Evolutionary conservation across 2,797 vertebrate genomes (phyloP).

Genomic region (Myotis daubentonii): DNA sequence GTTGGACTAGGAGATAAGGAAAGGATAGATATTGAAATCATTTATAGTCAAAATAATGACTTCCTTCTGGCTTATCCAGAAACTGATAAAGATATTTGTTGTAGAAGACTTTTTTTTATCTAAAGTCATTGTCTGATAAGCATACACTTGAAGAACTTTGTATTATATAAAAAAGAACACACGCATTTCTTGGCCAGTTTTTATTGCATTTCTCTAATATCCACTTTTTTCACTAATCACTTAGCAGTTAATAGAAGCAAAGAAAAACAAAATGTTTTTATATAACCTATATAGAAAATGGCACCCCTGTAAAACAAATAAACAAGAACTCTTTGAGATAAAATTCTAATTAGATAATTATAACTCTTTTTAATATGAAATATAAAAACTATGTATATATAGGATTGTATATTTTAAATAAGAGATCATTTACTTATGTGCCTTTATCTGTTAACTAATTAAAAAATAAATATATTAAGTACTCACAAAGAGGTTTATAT

Average conservation of each 20-base stretch:
- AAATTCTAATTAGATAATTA: background rate
- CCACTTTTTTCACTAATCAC: background rate
- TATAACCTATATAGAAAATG: background rate
- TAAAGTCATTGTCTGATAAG: background rate
- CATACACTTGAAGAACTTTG: background rate
- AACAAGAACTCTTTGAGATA: background rate
- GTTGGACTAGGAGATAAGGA: background rate
- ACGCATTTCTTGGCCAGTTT: background rate
- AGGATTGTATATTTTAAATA: background rate
- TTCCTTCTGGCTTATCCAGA: background rate
- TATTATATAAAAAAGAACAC: background rate
- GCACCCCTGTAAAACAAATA: accelerated
- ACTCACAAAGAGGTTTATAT: background rate
- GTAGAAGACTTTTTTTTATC: background rate
- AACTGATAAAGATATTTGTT: background rate
- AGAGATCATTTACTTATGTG: background rate
- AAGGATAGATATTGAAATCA: background rate
- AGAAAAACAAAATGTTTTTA: background rate
- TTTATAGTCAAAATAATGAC: background rate
- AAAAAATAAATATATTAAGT: background rate
- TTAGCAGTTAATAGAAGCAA: background rate
- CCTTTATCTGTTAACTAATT: background rate
- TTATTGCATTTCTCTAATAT: background rate
- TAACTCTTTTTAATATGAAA: background rate
- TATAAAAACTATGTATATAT: background rate